Base-by-base conservation (phyloP, 2,797 vertebrate species). In the Menidia menidia region DNA sequence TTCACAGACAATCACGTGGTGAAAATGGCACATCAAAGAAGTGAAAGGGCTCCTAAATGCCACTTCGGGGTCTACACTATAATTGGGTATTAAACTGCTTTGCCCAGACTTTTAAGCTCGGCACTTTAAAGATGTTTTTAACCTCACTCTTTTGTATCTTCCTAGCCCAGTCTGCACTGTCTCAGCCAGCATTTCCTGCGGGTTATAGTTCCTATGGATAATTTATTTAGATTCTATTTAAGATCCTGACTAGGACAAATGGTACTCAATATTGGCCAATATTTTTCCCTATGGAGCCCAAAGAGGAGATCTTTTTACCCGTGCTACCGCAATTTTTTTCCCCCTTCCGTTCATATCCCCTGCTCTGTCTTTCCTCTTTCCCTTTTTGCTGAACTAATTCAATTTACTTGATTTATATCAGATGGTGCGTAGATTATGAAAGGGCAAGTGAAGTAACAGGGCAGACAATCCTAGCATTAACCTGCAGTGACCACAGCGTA, bases 181-280 rank as follows among this genome's bases (percentile, higher is more conserved):
- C 79, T 81, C 84, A 58, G 89, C 87, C 88, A 90, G 88, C 90
- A 87, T 91, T 91, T 90, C 90, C 87, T 87, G 88, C 87, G 78
- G 83, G 88, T 91, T 92, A 92, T 89, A 85, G 87, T 83, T 78
- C 60, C 52, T 56, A 86, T 92, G 86, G 92, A 93, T 92, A 92
- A 92, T 92, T 92, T 86, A 93, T 91, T 78, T 73, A 3, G 57
- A 86, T 92, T 93, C 90, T 92, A 92, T 92, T 92, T 91, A 88
- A 91, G 87, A 91, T 88, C 88, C 67, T 85, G 90, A 92, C 85
- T 64, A 87, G 90, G 88, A 92, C 90, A 92, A 92, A 93, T 89
- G 87, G 86, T 64, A 73, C 52, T 70, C 86, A 73, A 51, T 80
- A 73, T 79, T 82, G 84, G 80, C 79, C 90, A 88, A 92, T 92